Base-by-base conservation (phyloP, 2,888 invertebrate genomes). In the Tetragonisca angustula region DNA sequence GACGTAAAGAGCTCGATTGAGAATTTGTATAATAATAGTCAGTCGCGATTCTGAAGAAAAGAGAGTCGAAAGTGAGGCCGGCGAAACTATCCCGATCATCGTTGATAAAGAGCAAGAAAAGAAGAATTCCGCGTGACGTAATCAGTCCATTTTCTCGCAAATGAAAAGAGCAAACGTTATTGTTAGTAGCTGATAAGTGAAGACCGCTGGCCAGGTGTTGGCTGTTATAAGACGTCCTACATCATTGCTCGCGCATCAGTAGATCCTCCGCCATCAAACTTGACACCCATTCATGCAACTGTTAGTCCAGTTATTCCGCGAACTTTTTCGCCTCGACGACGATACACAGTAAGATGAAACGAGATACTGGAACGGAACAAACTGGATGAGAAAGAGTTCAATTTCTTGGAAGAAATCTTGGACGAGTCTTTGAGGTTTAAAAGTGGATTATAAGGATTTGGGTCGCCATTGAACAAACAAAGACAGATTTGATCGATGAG, bases 141-240 rank as follows among this genome's bases (percentile, higher is more conserved):
- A 88, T 67, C 81, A 83, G 77, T 49, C 83, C 79, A 84, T 84
- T 87, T 91, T 88, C 89, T 88, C 79, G 90, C 91, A 88, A 93
- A 93, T 90, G 88, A 83, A 82, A 84, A 89, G 89, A 89, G 90
- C 89, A 93, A 92, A 93, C 91, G 81, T 85, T 82, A 85, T 88
- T 90, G 88, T 91, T 91, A 92, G 91, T 90, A 81, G 84, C 90
- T 85, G 92, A 93, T 92, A 92, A 93, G 91, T 91, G 90, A 90
- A 87, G 87, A 86, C 85, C 87, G 85, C 80, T 89, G 88, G 87
- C 88, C 89, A 88, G 88, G 79, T 85, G 88, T 89, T 59, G 83
- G 81, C 83, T 78, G 80, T 65, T 89, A 89, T 90, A 90, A 91
- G 81, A 88, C 89, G 77, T 83, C 79, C 81, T 68, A 82, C 83